A percentile compares a stretch with the other conserved stretches of the same genome.
phyloP scores from a whole-genome alignment of 2,888 invertebrate species.

The Chrysopilus asiliformis region DNA sequence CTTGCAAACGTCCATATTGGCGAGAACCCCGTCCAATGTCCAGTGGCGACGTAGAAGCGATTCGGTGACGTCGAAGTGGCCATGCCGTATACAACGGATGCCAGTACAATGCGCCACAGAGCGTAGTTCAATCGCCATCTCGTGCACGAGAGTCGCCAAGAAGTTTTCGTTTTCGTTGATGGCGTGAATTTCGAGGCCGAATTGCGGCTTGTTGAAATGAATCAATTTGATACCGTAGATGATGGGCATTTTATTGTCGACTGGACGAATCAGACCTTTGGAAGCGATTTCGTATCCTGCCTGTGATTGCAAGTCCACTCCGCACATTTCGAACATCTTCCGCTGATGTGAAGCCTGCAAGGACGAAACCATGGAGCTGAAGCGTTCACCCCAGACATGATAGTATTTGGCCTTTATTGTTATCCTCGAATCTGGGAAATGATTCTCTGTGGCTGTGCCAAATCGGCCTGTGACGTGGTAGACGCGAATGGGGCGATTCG shows the following conservation, averaged over 20 bases:
- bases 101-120: constrained; percentile 68
- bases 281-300: constrained; percentile 79
- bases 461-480: constrained; percentile 63
- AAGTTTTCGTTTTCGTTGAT: constrained; percentile 74
- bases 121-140: constrained; percentile 66
- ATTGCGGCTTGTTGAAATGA: constrained; percentile 67
- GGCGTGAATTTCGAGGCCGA: constrained; percentile 75
- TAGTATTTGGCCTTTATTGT: constrained; percentile 53
- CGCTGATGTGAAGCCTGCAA: constrained; percentile 78
- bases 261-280: constrained; percentile 68
- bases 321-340: constrained; percentile 66
- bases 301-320: constrained; percentile 74
- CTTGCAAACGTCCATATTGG: constrained; percentile 47
- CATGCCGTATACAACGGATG: constrained; percentile 69
- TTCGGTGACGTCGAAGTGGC: constrained; percentile 61
- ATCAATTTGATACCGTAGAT: constrained; percentile 78
- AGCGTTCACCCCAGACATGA: constrained; percentile 52
- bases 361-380: constrained; percentile 62
- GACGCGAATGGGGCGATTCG: constrained; percentile 50
- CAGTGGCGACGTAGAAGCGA: constrained; percentile 75
- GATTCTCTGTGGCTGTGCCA: constrained; percentile 62
- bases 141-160: constrained; percentile 64
- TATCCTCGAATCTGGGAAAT: constrained; percentile 56
- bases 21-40: constrained; percentile 52
- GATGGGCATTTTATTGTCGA: constrained; percentile 52